Conservation (phyloP, 2,113 vertebrate genomes). For the Gambusia affinis region DNA sequence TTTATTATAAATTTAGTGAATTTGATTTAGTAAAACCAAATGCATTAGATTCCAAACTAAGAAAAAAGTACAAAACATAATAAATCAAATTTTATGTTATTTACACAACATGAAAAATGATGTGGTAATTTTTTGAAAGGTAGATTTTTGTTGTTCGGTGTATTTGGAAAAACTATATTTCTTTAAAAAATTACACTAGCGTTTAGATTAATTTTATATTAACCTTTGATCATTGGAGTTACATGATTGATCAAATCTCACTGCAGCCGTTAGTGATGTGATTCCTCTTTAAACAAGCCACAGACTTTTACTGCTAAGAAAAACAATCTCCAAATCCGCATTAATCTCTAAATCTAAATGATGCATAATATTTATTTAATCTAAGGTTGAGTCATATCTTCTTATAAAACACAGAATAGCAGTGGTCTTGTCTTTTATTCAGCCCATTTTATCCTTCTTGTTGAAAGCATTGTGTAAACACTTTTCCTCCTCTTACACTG, state of each 20-base stretch:
- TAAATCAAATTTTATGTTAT: too few species aligned
- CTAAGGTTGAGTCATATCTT: not conserved
- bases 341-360: not conserved
- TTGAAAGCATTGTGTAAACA: conserved; percentile 8
- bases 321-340: not conserved
- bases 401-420: not conserved
- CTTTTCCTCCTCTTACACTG: not conserved
- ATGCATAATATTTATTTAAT: not conserved
- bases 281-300: not conserved
- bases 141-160: too few species aligned
- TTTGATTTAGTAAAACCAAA: too few species aligned
- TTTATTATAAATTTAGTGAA: too few species aligned
- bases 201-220: too few species aligned
- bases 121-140: too few species aligned
- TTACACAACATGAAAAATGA: too few species aligned
- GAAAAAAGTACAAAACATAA: too few species aligned
- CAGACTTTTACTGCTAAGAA: not conserved
- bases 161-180: too few species aligned
- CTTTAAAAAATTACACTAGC: too few species aligned
- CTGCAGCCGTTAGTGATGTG: not conserved
- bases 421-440: not conserved
- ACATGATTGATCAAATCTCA: not conserved
- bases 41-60: too few species aligned
- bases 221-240: not conserved
- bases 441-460: not conserved